phyloP scores from a whole-genome alignment of 2,797 vertebrate species.

The Pseudochromis fuscus region DNA sequence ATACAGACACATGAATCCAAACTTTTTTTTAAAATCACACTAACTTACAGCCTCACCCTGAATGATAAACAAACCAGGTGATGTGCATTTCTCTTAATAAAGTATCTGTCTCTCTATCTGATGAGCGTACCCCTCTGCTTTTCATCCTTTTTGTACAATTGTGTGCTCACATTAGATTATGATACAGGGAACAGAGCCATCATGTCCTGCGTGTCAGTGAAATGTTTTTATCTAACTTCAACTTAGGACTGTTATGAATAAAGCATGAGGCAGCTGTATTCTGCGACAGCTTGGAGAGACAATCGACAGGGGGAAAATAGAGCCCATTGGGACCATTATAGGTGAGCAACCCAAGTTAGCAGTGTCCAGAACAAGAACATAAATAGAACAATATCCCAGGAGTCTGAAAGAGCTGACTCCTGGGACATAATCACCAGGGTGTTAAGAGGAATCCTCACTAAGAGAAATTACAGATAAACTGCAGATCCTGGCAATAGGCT shows the following conservation, averaged over 20 bases:
- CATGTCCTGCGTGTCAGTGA: neutral
- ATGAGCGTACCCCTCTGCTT: no score
- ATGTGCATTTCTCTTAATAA: neutral
- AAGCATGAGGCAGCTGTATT: conserved; percentile 17
- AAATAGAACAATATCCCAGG: conserved; percentile 15
- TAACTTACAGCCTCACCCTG: conserved; percentile 5
- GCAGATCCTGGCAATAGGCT: neutral
- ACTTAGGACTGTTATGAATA: conserved; percentile 8
- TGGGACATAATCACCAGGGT: conserved; percentile 7
- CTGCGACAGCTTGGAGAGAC: conserved; percentile 12
- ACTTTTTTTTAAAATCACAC: no score
- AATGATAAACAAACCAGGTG: neutral
- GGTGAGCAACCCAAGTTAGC: conserved; percentile 4
- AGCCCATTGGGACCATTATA: conserved; percentile 24
- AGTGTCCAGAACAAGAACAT: conserved; percentile 13
- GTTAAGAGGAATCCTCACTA: conserved; percentile 11
- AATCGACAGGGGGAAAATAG: conserved; percentile 21
- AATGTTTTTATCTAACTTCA: conserved; percentile 17
- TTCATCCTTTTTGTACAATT: no score
- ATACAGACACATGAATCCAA: no score
- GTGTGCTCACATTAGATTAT: neutral
- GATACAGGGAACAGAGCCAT: neutral
- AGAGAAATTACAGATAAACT: conserved; percentile 1
- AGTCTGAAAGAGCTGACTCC: conserved; percentile 10
- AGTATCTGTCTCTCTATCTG: no score